Evolutionary conservation across 1,140 invertebrate species (phyloP).

Genomic region (Plectus sambesii): DNA sequence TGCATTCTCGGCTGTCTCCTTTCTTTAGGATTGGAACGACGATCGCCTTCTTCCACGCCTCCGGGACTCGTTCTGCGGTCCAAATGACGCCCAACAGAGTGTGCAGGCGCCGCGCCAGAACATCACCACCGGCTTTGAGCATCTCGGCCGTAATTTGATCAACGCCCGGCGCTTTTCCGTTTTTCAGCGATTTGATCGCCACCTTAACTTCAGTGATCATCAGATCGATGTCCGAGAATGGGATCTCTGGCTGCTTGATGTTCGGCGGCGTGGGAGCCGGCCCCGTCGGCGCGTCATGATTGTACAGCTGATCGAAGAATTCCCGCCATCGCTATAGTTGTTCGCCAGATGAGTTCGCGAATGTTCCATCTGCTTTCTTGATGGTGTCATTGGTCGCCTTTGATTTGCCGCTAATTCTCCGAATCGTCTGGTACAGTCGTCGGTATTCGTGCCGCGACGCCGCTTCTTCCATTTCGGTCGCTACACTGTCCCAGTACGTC

Average conservation of each 20-base stretch:
- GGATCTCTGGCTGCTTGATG: background rate
- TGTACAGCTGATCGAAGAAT: constrained; percentile 1
- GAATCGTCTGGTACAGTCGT: background rate
- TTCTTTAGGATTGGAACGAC: background rate
- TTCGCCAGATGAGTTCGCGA: background rate
- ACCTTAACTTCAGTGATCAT: background rate
- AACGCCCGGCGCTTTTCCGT: too few relatives aligned
- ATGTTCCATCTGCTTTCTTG: too few relatives aligned
- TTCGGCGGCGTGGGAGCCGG: background rate
- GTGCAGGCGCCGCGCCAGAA: background rate
- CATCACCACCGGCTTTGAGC: background rate
- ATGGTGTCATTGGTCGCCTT: background rate
- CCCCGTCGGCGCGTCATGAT: background rate
- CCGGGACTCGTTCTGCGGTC: background rate
- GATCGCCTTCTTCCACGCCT: background rate
- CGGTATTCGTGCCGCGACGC: background rate
- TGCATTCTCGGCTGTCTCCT: background rate
- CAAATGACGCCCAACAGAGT: background rate
- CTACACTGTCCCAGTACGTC: background rate
- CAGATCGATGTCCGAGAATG: background rate
- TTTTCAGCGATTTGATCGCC: background rate
- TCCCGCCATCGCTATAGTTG: background rate
- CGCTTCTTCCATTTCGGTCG: background rate
- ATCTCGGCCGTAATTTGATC: too few relatives aligned
- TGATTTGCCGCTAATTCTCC: background rate